Evolutionary conservation across 2,113 vertebrate species (phyloP).

Genomic region (Laticauda colubrina): DNA sequence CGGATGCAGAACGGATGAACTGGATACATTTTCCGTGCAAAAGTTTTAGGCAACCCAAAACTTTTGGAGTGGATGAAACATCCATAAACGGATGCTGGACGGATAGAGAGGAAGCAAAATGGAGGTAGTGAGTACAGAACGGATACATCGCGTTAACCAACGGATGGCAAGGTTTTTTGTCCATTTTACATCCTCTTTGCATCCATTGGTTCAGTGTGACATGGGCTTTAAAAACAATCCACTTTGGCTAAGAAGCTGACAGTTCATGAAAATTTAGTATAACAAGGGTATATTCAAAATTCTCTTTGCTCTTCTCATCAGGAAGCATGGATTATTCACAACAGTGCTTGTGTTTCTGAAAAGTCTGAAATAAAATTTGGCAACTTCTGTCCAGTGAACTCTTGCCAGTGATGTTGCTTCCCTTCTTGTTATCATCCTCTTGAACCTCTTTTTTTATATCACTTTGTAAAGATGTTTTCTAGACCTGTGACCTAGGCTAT

Average conservation of each 20-base stretch:
- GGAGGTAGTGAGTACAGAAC: no score
- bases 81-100: no score
- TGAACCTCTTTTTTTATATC: background rate
- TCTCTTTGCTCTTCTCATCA: conserved; percentile 1
- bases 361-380: conserved; percentile 16
- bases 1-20: no score
- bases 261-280: conserved; percentile 6
- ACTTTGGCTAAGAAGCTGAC: background rate
- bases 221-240: background rate
- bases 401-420: background rate
- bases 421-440: background rate
- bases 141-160: no score
- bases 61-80: no score
- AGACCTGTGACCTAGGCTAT: background rate
- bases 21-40: no score
- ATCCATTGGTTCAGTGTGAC: no score
- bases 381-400: background rate
- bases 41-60: no score
- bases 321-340: conserved; percentile 18
- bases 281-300: conserved; percentile 17
- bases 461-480: background rate
- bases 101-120: no score
- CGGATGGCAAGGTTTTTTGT: no score
- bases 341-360: conserved; percentile 4
- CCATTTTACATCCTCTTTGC: no score